phyloP scores from a whole-genome alignment of 1,140 invertebrate genomes.

The Sycophaga agraensis region DNA sequence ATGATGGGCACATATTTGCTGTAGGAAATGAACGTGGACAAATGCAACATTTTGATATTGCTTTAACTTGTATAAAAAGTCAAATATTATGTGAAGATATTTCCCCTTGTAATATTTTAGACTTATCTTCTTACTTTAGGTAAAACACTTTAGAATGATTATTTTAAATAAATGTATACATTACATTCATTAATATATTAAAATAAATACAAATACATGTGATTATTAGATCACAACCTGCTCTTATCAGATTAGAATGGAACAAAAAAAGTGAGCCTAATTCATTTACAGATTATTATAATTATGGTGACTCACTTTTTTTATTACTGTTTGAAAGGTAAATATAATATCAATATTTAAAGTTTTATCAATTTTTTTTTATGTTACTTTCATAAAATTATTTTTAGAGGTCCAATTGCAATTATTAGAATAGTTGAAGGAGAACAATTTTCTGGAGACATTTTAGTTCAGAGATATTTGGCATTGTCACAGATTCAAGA shows the following conservation, averaged over 20 bases:
- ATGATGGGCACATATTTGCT: slow-evolving; percentile 67
- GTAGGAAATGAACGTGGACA: slow-evolving; percentile 73
- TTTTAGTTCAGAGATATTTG: slow-evolving; percentile 69
- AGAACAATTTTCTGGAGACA: slow-evolving; percentile 57
- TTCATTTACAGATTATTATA: slow-evolving; percentile 53
- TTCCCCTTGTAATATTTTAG: slow-evolving; percentile 64
- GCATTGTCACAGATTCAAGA: slow-evolving; percentile 65
- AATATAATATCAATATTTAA: background rate
- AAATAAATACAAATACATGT: background rate
- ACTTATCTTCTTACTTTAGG: slow-evolving; percentile 72
- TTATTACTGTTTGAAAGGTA: slow-evolving; percentile 67
- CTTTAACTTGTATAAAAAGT: slow-evolving; percentile 67
- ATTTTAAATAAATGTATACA: slow-evolving; percentile 7
- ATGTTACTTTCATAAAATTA: background rate
- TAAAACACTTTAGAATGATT: slow-evolving; percentile 38
- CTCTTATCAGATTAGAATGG: slow-evolving; percentile 61
- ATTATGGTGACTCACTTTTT: slow-evolving; percentile 57
- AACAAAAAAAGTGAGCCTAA: slow-evolving; percentile 59
- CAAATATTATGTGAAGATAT: slow-evolving; percentile 71
- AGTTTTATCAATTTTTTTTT: slow-evolving; percentile 12
- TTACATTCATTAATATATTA: slow-evolving; percentile 9
- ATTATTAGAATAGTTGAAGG: slow-evolving; percentile 55
- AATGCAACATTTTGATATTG: slow-evolving; percentile 76
- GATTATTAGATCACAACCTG: slow-evolving; percentile 62
- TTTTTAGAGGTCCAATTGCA: slow-evolving; percentile 56